Evolutionary conservation across 2,113 vertebrate genomes (phyloP).

Genomic region (Sphyrna mokarran): DNA sequence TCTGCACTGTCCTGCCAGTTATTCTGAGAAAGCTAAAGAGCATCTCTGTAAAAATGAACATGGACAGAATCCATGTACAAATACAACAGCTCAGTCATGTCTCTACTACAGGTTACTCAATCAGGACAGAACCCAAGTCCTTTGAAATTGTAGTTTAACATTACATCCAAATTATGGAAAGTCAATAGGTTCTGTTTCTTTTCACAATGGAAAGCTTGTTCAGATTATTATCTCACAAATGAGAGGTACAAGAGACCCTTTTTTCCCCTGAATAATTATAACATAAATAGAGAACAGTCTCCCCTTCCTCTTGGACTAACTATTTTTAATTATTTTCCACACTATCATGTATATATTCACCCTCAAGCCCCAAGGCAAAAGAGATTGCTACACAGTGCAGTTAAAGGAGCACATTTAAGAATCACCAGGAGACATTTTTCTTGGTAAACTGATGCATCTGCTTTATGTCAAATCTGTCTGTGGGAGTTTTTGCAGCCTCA

Average conservation of each 20-base stretch:
- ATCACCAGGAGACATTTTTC: background rate
- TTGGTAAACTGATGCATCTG: background rate
- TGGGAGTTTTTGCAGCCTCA: background rate
- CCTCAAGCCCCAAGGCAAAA: background rate
- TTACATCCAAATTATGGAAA: background rate
- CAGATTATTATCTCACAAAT: background rate
- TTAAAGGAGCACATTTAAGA: background rate
- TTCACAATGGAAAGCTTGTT: background rate
- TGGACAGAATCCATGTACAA: background rate
- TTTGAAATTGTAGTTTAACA: background rate
- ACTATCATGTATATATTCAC: background rate
- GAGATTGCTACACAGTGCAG: background rate
- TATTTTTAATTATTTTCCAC: background rate
- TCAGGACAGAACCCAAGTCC: background rate
- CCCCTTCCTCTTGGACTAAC: background rate
- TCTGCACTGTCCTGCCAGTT: background rate
- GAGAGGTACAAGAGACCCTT: background rate
- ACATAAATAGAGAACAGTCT: background rate
- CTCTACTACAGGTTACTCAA: background rate
- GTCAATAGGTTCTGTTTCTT: background rate
- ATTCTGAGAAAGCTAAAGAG: background rate
- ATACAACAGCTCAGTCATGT: background rate
- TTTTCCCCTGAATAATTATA: background rate
- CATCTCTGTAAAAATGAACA: background rate
- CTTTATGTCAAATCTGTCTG: background rate